Base-by-base conservation (phyloP, 1,140 invertebrate genomes). In the Leptoteleia sp. region DNA sequence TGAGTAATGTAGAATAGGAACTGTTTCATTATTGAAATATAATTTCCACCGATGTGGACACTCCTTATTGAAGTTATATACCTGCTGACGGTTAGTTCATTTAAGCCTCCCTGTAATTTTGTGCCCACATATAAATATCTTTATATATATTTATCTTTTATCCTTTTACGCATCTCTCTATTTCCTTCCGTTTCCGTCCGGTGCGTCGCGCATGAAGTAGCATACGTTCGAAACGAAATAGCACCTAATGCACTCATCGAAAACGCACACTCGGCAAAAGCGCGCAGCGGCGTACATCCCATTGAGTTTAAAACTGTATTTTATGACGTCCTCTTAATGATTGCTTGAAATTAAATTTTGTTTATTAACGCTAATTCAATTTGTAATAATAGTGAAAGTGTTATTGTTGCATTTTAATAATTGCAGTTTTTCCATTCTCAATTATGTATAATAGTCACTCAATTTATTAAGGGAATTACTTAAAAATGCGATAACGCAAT, bases 131-230 rank as follows among this genome's bases (percentile, higher is more conserved):
- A 38, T 33, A 64, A n/a, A n/a, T 11, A 29, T 52, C 15, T 65
- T 45, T 54, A 57, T 42, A 33, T 42, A 31, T 38, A 33, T 75
- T 75, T 72, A 61, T 65, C 59, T 43, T 72, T 72, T 80, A 76
- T 61, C 72, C 75, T 78, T 43, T 83, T 83, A 76, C 77, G 76
- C 67, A 81, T 81, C 80, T 83, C 80, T 81, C 82, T 78, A 87
- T 80, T 89, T 89, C 88, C 88, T 89, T 89, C 88, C 88, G 87
- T 87, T 88, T 87, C 82, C 81, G 80, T 87, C 71, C 81, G 78
- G 80, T 80, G 70, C 78, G 84, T 86, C 76, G 80, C 85, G 83
- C 85, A 83, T 84, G 83, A 86, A 59, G 83, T 76, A 81, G 64
- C 72, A 54, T 29, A 62, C 65, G 37, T 50, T 79, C 68, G 37